Evolutionary conservation across 2,113 vertebrate genomes (phyloP).

Genomic region (Vanacampus margaritifer): DNA sequence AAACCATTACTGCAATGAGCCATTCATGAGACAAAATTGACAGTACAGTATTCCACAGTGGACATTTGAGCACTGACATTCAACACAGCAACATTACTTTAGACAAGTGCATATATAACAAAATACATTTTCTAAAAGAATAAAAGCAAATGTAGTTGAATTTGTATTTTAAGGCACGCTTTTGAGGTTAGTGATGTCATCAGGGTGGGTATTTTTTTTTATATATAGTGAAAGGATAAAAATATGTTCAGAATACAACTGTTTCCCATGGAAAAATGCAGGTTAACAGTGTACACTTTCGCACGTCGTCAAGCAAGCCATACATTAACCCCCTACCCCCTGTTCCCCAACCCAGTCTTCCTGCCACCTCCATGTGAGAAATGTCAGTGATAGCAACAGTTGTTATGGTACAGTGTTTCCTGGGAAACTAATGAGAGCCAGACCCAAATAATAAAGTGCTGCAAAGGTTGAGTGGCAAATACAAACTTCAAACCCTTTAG

Average conservation of each 20-base stretch:
- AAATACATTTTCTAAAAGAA: constrained; percentile 25
- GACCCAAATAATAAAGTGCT: constrained; percentile 46
- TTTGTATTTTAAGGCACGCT: too few relatives aligned
- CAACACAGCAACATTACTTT: not conserved
- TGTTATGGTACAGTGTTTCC: constrained; percentile 43
- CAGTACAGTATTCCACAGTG: constrained; percentile 34
- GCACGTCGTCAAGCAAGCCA: not conserved
- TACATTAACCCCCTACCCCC: too few relatives aligned
- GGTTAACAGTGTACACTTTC: not conserved
- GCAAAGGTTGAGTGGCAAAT: constrained; percentile 50
- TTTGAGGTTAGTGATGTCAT: too few relatives aligned
- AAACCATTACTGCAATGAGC: constrained; percentile 56
- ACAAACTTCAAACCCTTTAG: constrained; percentile 42
- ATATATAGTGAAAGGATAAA: too few relatives aligned
- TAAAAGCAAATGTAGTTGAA: constrained; percentile 18
- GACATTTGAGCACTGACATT: constrained; percentile 11
- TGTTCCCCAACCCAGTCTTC: not conserved
- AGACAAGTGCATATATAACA: not conserved
- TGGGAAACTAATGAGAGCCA: constrained; percentile 52
- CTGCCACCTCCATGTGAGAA: constrained; percentile 8
- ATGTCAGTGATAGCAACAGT: constrained; percentile 23
- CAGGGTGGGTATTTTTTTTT: too few relatives aligned
- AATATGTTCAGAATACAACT: not conserved
- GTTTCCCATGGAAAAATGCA: too few relatives aligned
- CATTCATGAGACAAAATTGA: constrained; percentile 37